These are phyloP conservation scores for Bergia sp. DNA, from an alignment of 92 coral and sea anemone species.

Conservation along the genomic window DNA sequence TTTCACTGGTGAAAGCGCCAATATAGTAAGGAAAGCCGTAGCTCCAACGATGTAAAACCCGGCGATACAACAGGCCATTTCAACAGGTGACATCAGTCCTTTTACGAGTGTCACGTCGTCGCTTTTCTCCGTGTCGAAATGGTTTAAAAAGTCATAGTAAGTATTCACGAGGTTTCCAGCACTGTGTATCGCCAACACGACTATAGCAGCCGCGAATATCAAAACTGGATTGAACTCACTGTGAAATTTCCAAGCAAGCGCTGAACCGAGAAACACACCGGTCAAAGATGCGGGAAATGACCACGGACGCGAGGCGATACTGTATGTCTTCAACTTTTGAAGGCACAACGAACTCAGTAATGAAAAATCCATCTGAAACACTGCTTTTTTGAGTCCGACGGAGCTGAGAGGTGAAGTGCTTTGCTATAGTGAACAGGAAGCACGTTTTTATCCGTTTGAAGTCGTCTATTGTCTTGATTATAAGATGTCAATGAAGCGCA, in stretches of 20 bases:
- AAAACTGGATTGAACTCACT: constrained; percentile 53
- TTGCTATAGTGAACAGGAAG: background rate
- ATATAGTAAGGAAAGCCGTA: constrained; percentile 49
- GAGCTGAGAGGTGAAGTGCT: background rate
- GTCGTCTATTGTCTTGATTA: background rate
- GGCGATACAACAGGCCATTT: constrained; percentile 53
- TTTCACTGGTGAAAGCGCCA: constrained; percentile 48
- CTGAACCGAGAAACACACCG: constrained; percentile 60
- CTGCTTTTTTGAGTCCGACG: background rate
- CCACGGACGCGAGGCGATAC: constrained; percentile 71
- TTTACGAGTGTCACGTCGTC: constrained; percentile 70
- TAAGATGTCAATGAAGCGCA: background rate
- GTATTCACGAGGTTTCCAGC: constrained; percentile 85
- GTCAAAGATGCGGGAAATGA: constrained; percentile 71
- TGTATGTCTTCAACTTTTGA: constrained; percentile 49
- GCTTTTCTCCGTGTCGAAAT: constrained; percentile 69
- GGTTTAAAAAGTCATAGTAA: constrained; percentile 68
- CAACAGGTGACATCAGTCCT: constrained; percentile 52
- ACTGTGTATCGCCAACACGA: constrained; percentile 67
- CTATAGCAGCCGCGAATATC: constrained; percentile 49
- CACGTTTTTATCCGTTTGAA: background rate
- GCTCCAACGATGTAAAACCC: constrained; percentile 58
- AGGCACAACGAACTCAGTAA: background rate
- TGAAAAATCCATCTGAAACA: background rate
- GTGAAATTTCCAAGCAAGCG: constrained; percentile 61